A percentile compares a stretch with the other conserved stretches of the same genome.
phyloP scores from a whole-genome alignment of 2,797 vertebrate genomes.

The Gymnothorax reevesii region DNA sequence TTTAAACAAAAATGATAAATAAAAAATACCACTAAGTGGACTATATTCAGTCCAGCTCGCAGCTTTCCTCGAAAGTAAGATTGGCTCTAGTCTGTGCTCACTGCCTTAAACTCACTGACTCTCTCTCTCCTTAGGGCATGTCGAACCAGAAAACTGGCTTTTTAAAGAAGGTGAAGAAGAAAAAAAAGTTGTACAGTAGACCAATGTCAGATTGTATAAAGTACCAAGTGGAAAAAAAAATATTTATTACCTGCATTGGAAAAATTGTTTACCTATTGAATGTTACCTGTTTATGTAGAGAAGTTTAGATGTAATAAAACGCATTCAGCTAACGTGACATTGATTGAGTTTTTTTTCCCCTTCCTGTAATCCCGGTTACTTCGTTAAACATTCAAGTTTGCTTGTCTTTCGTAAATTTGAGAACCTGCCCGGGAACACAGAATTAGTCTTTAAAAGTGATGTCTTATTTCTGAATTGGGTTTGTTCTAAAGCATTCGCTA shows the following conservation, averaged over 20 bases:
- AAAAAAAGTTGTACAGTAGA: constrained; percentile 88
- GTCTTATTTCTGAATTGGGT: too few relatives aligned
- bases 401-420: too few relatives aligned
- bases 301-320: constrained; percentile 99
- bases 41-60: constrained; percentile 61
- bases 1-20: constrained; percentile 61
- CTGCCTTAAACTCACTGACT: constrained; percentile 95
- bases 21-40: constrained; percentile 65
- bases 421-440: too few relatives aligned
- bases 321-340: constrained; percentile 78
- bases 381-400: not conserved
- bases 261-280: constrained; percentile 97
- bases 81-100: constrained; percentile 85
- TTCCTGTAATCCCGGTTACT: not conserved
- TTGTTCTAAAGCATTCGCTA: too few relatives aligned
- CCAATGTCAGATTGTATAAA: constrained; percentile 97
- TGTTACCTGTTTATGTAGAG: constrained; percentile 99
- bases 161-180: constrained; percentile 67
- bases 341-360: constrained; percentile 32
- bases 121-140: constrained; percentile 84
- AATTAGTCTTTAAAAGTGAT: too few relatives aligned
- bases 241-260: constrained; percentile 99
- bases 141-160: constrained; percentile 84
- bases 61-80: constrained; percentile 61
- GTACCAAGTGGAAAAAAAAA: constrained; percentile 86